These are phyloP conservation scores for Stichodactyla mertensii DNA, from an alignment of 64 coral and sea anemone genomes.

Conservation along the genomic window DNA sequence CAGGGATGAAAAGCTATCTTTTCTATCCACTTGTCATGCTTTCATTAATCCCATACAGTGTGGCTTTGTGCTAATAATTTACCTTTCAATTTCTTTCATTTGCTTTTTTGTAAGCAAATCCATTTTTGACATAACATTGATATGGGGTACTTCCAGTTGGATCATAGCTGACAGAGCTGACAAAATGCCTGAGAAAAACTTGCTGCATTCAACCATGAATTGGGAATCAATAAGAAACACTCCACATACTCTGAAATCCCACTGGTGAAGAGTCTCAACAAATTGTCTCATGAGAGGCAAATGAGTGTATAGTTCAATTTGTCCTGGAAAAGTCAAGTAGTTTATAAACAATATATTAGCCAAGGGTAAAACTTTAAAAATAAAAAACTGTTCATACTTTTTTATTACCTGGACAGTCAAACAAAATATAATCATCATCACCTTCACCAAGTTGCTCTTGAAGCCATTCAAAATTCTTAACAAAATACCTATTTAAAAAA, in stretches of 20 bases:
- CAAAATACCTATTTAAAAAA: constrained; percentile 61
- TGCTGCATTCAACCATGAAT: constrained; percentile 91
- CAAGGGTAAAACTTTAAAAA: too few species aligned
- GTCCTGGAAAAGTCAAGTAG: constrained; percentile 34
- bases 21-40: too few species aligned
- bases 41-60: too few species aligned
- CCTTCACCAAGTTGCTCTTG: constrained; percentile 83
- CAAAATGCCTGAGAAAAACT: constrained; percentile 91
- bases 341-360: not conserved
- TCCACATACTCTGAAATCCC: constrained; percentile 94
- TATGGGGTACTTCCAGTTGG: constrained; percentile 89
- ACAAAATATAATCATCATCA: constrained; percentile 92
- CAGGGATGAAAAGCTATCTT: too few species aligned
- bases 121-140: constrained; percentile 99
- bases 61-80: not conserved
- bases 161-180: constrained; percentile 90
- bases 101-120: constrained; percentile 86
- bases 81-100: constrained; percentile 74
- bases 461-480: constrained; percentile 96
- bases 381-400: too few species aligned
- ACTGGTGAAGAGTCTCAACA: constrained; percentile 86
- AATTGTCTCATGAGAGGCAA: constrained; percentile 81
- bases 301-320: constrained; percentile 95
- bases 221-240: constrained; percentile 95
- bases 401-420: constrained; percentile 89